A percentile compares a stretch with the other conserved stretches of the same genome.
phyloP scores from a whole-genome alignment of 1,140 invertebrate species.

The Teleogryllus occipitalis region DNA sequence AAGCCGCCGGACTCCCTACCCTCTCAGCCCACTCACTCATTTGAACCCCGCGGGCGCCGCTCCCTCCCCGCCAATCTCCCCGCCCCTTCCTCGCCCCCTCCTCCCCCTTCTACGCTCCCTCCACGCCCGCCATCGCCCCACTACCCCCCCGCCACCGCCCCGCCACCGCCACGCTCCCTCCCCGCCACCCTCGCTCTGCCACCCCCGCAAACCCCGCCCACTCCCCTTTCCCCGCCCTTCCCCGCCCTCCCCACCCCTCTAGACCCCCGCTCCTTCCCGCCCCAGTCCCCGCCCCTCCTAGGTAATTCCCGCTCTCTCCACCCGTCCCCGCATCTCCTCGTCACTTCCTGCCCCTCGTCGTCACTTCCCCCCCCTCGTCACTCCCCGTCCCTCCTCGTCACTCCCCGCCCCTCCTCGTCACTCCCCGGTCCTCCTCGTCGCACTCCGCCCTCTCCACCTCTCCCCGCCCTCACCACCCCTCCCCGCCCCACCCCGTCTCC shows the following conservation, averaged over 20 bases:
- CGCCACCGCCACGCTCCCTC: background rate
- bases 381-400: background rate
- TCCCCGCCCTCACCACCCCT: background rate
- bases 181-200: background rate
- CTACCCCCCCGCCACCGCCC: background rate
- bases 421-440: background rate
- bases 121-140: no score
- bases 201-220: background rate
- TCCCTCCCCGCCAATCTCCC: conserved; percentile 7
- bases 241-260: background rate
- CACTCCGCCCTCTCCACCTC: background rate
- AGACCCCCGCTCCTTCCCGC: background rate
- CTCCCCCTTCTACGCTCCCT: background rate
- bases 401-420: background rate
- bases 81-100: background rate
- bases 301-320: background rate
- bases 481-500: background rate
- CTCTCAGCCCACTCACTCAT: background rate
- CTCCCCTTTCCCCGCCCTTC: background rate
- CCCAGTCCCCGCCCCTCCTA: background rate
- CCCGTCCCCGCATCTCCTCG: background rate
- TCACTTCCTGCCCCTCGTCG: background rate
- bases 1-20: background rate
- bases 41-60: background rate
- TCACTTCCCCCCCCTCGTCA: background rate